Conservation (phyloP, 2,888 invertebrate genomes). For the Bruchidius siliquastri region DNA sequence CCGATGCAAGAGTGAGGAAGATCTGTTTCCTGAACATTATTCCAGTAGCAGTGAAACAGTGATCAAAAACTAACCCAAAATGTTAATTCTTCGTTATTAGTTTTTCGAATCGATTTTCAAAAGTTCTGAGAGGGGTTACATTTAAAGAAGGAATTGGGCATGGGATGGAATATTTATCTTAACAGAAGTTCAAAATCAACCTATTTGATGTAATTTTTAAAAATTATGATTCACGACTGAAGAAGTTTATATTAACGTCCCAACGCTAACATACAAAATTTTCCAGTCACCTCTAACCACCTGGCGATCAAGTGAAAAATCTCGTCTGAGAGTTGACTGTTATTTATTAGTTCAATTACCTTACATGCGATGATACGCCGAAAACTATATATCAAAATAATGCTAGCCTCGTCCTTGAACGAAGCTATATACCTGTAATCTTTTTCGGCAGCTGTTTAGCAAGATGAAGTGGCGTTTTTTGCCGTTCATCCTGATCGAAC, state of each 20-base stretch:
- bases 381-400: neutral
- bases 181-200: too few relatives aligned
- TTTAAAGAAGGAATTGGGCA: too few relatives aligned
- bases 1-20: too few relatives aligned
- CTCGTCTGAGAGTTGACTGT: neutral
- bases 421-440: neutral
- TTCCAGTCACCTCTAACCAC: neutral
- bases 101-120: too few relatives aligned
- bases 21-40: too few relatives aligned
- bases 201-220: too few relatives aligned
- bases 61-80: too few relatives aligned
- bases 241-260: neutral
- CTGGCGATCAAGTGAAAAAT: neutral
- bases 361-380: neutral
- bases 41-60: too few relatives aligned
- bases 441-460: neutral
- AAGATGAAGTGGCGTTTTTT: neutral
- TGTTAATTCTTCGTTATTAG: too few relatives aligned
- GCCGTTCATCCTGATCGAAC: neutral
- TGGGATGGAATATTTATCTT: too few relatives aligned
- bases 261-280: neutral
- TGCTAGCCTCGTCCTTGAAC: neutral
- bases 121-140: too few relatives aligned
- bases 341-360: neutral
- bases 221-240: too few relatives aligned